Conservation (phyloP, 2,888 invertebrate species). For the Nebria salina region DNA sequence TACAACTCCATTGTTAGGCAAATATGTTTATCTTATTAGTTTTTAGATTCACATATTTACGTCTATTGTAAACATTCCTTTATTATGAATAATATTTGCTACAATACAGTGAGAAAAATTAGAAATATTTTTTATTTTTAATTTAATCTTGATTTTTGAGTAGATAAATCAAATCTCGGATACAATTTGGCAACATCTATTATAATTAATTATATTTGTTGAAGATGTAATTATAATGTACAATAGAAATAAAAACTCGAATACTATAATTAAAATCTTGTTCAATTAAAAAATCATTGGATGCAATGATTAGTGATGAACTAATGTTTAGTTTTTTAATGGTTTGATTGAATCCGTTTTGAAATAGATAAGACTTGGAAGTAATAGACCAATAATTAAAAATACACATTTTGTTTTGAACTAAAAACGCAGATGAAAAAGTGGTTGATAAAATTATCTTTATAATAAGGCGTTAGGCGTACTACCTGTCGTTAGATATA, state of each 20-base stretch:
- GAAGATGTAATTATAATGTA: conserved; percentile 11
- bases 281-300: neutral
- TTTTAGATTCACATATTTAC: too few species aligned
- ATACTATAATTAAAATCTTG: neutral
- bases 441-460: too few species aligned
- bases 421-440: neutral
- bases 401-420: neutral
- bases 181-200: neutral
- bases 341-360: conserved; percentile 2
- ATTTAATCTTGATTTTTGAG: too few species aligned
- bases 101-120: too few species aligned
- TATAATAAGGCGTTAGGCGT: too few species aligned
- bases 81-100: too few species aligned
- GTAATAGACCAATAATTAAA: neutral
- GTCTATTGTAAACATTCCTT: too few species aligned
- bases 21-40: too few species aligned
- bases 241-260: neutral
- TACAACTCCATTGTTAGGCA: too few species aligned
- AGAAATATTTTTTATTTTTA: too few species aligned
- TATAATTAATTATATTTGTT: neutral
- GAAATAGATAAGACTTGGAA: neutral
- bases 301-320: neutral
- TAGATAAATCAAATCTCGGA: neutral
- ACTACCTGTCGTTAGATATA: too few species aligned
- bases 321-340: neutral